Evolutionary conservation across 2,113 vertebrate genomes (phyloP).

Genomic region (Phocoena phocoena): DNA sequence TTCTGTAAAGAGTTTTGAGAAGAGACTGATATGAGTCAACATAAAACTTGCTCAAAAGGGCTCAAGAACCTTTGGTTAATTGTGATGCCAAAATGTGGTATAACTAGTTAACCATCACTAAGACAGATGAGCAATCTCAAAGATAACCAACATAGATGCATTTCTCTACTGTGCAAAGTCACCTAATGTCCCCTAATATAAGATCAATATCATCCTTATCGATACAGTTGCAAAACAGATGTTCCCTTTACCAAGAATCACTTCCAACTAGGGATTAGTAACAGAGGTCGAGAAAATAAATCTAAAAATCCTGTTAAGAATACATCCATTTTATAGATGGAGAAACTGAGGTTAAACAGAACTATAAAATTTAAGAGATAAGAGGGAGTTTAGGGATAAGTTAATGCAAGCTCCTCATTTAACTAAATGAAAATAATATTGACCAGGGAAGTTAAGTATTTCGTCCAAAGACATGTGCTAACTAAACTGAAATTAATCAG

Average conservation of each 20-base stretch:
- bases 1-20: neutral
- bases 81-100: neutral
- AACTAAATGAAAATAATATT: neutral
- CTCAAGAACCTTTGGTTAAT: neutral
- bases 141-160: neutral
- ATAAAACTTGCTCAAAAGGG: neutral
- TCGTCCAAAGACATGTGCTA: neutral
- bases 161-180: neutral
- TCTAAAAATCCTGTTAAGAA: neutral
- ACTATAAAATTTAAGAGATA: conserved; percentile 3
- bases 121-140: neutral
- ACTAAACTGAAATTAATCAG: conserved; percentile 12
- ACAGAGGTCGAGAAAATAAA: neutral
- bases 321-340: neutral
- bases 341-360: neutral
- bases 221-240: neutral
- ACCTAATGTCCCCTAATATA: neutral
- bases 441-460: neutral
- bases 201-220: neutral
- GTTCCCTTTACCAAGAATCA: neutral
- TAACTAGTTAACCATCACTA: neutral
- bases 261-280: neutral
- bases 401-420: neutral
- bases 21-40: neutral
- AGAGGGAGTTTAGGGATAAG: neutral